Conservation (phyloP, 2,797 vertebrate genomes). For the Podargus strigoides region DNA sequence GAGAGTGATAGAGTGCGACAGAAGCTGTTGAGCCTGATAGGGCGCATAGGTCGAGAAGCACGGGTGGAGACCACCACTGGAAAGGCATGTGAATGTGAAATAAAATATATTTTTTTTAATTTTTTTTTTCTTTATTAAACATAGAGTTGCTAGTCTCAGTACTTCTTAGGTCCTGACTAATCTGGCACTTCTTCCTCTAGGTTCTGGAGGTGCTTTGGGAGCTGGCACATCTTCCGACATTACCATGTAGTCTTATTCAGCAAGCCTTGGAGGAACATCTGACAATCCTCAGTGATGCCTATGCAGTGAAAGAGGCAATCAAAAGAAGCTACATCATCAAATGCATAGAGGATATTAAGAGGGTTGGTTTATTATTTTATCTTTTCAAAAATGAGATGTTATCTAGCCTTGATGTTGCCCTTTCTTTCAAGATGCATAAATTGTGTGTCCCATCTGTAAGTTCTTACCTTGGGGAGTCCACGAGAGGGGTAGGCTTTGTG, state of each 20-base stretch:
- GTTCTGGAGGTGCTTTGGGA: slow-evolving; percentile 98
- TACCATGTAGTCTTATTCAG: slow-evolving; percentile 92
- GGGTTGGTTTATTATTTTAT: slow-evolving; percentile 78
- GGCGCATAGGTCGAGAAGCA: slow-evolving; percentile 93
- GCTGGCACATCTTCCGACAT: slow-evolving; percentile 91
- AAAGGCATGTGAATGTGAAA: slow-evolving; percentile 79
- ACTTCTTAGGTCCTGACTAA: background rate
- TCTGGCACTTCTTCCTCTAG: slow-evolving; percentile 64
- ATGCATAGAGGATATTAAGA: slow-evolving; percentile 98
- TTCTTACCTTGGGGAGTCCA: slow-evolving; percentile 58
- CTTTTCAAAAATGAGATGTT: background rate
- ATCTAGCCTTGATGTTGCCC: background rate
- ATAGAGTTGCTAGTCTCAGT: background rate
- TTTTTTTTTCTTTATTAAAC: background rate
- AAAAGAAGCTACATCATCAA: slow-evolving; percentile 98
- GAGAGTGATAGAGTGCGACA: slow-evolving; percentile 95
- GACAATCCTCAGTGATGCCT: slow-evolving; percentile 95
- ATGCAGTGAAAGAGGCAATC: slow-evolving; percentile 92
- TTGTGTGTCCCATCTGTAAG: slow-evolving; percentile 36
- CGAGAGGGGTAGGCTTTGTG: slow-evolving; percentile 41
- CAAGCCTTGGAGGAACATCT: slow-evolving; percentile 96
- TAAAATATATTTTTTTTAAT: background rate
- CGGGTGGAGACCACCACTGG: slow-evolving; percentile 93
- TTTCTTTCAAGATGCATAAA: slow-evolving; percentile 37
- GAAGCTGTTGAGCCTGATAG: slow-evolving; percentile 95